Conservation (phyloP, 2,888 invertebrate species). For the Leptothorax acervorum region DNA sequence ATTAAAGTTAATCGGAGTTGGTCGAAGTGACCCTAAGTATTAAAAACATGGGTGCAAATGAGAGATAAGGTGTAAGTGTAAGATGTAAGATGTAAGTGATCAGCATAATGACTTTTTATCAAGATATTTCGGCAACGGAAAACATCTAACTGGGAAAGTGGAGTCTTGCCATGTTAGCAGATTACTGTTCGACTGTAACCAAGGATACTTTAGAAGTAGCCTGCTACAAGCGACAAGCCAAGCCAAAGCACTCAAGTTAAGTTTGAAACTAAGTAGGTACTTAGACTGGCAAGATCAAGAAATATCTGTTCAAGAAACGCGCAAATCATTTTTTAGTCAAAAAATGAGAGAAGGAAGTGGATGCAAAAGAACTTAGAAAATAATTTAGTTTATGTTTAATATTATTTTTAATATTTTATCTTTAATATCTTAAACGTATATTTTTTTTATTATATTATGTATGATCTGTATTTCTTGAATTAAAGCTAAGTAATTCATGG, state of each 20-base stretch:
- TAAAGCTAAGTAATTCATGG: neutral
- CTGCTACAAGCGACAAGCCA: too few species aligned
- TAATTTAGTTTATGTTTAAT: neutral
- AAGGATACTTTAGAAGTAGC: neutral
- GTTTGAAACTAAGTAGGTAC: too few species aligned
- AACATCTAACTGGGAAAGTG: neutral
- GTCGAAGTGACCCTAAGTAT: too few species aligned
- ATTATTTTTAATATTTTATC: neutral
- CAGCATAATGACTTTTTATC: neutral
- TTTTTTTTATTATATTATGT: neutral
- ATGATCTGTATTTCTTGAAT: neutral
- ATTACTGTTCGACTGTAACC: neutral
- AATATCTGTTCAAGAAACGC: neutral
- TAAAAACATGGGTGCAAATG: neutral
- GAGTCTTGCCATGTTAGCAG: neutral
- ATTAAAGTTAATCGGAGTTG: too few species aligned
- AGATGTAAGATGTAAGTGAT: too few species aligned
- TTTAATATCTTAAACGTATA: neutral
- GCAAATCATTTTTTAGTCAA: neutral
- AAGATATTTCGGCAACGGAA: neutral
- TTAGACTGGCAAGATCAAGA: neutral
- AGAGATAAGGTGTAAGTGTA: neutral
- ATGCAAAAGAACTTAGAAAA: neutral
- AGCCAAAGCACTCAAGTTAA: neutral
- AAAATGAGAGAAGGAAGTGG: neutral